These are phyloP conservation scores for Branchinecta lindahli DNA, from an alignment of 1,140 invertebrate genomes.

Conservation along the genomic window DNA sequence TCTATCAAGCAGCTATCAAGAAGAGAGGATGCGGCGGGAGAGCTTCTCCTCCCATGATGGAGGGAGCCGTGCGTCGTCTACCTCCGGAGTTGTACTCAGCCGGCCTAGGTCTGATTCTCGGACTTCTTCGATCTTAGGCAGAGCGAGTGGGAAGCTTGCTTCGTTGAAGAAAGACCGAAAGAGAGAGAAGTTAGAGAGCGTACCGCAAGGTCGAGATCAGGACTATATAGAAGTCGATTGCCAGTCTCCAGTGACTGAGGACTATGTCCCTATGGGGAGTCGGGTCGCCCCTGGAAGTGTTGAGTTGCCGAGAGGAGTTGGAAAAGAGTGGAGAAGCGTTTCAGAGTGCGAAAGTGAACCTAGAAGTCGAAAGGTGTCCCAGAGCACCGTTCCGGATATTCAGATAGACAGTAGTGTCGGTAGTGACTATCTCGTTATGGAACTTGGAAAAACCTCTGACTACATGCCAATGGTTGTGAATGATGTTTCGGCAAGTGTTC, in stretches of 20 bases:
- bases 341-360: slow-evolving; percentile 12
- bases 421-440: not conserved
- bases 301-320: not conserved
- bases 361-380: slow-evolving; percentile 9
- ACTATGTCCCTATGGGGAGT: slow-evolving; percentile 13
- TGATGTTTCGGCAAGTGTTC: slow-evolving; percentile 1
- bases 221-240: slow-evolving; percentile 20
- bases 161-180: slow-evolving; percentile 13
- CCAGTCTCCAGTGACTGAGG: slow-evolving; percentile 11
- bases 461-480: slow-evolving; percentile 15
- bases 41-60: not conserved
- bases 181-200: slow-evolving; percentile 19
- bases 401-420: not conserved
- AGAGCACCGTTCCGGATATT: slow-evolving; percentile 7
- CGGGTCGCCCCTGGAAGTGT: not conserved
- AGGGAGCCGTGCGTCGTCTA: not conserved
- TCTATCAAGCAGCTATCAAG: not conserved
- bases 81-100: not conserved
- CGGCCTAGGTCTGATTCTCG: slow-evolving; percentile 12
- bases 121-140: slow-evolving; percentile 3
- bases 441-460: not conserved
- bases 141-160: slow-evolving; percentile 16
- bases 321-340: not conserved
- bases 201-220: slow-evolving; percentile 20
- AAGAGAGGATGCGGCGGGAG: not conserved